Evolutionary conservation across 2,113 vertebrate genomes (phyloP), one percentile per base, ranked within the genome.

Genomic region (Oncorhynchus mykiss): DNA sequence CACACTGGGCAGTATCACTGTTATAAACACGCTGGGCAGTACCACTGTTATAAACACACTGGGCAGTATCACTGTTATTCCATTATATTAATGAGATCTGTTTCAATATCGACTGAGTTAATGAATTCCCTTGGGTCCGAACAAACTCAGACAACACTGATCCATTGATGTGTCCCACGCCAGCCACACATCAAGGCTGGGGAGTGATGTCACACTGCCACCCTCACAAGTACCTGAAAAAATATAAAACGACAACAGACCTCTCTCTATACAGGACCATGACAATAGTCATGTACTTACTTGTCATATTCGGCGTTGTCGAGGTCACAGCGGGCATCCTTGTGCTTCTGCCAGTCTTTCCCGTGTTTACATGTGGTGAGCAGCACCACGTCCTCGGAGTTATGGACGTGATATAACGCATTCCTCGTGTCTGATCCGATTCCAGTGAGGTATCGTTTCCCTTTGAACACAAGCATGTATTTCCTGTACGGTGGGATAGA

Each of bases 281-380:
- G 39, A 45, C 9, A 45, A 45, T 45, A 11, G 68, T 11, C 0
- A 45, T 39, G 34, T 85, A 96, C 97, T 97, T 93, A 98, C 98
- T 95, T 96, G 87, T 99, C 98, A 31, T 99, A 99, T 85, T 99
- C 97, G 0, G 94, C 79, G 87, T 99, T 99, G 95, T 99, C 97
- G 90, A 91, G 90, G 80, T 99, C 97, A 81, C 98, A 99, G 90
- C 98, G 97, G 66, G 95, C 94, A 84, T 99, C 98, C 90, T 99
- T 98, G 93, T 99, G 97, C 91, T 96, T 99, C 89, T 98, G 97
- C 98, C 98, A 99, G 94, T 99, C 98, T 89, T 98, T 99, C 78
- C 98, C 98, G 77, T 99, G 98, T 86, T 96, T 99, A 93, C 98
- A 99, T 73, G 98, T 99, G 86, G 98, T 98, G 91, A 99, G 94